Evolutionary conservation across 2,113 vertebrate species (phyloP).

Genomic region (Leucopternis melanops): DNA sequence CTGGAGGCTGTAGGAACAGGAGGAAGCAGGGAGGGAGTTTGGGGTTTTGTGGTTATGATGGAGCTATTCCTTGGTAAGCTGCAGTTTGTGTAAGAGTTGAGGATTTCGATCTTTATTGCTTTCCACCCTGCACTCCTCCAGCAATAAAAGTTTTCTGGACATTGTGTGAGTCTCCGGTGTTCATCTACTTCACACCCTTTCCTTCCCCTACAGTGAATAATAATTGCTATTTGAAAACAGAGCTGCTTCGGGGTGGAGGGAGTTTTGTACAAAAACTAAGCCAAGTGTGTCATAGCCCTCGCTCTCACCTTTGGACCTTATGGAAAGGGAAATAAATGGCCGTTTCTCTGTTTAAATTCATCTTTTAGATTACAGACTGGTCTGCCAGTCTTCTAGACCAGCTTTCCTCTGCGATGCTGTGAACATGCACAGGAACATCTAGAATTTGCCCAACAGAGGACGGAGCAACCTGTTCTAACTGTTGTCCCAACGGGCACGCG

Average conservation of each 20-base stretch:
- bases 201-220: neutral
- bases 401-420: neutral
- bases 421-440: neutral
- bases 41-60: neutral
- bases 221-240: neutral
- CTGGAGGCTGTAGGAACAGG: neutral
- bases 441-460: neutral
- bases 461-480: fast-evolving
- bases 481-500: too few species aligned
- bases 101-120: neutral
- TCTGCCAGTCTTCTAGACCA: neutral
- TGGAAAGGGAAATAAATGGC: neutral
- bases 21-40: neutral
- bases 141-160: neutral
- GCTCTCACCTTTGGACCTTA: neutral
- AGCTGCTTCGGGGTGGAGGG: neutral
- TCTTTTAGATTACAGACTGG: neutral
- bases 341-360: neutral
- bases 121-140: neutral
- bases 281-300: neutral
- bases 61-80: neutral
- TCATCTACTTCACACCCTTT: neutral
- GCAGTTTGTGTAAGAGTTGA: neutral
- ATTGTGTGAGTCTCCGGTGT: neutral
- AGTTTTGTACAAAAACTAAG: neutral